Conservation (phyloP, 2,888 invertebrate species). For the Neoitamus cyanurus region DNA sequence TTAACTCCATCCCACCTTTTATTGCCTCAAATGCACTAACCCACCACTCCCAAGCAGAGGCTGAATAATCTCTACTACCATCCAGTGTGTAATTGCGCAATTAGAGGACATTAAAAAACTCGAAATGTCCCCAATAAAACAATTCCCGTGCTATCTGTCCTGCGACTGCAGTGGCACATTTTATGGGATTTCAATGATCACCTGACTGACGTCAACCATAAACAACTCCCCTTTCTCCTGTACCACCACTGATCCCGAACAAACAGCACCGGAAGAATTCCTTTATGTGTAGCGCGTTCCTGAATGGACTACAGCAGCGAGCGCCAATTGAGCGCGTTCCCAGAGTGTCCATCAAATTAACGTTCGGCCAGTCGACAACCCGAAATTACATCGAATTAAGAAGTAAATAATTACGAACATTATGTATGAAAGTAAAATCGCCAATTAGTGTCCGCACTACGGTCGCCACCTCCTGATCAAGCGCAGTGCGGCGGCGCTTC, state of each 20-base stretch:
- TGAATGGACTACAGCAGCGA: neutral
- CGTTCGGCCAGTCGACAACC: neutral
- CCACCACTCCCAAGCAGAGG: neutral
- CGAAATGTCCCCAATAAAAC: constrained; percentile 22
- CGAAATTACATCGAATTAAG: constrained; percentile 16
- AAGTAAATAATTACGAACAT: constrained; percentile 16
- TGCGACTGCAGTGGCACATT: neutral
- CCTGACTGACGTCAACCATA: neutral
- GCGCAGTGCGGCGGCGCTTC: neutral
- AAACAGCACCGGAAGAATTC: neutral
- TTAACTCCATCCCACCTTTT: neutral
- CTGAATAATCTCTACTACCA: neutral
- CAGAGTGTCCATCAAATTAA: neutral
- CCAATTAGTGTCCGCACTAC: neutral
- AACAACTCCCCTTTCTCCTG: neutral
- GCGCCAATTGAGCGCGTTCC: neutral
- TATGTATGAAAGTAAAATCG: neutral
- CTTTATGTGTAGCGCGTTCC: neutral
- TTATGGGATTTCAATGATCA: neutral
- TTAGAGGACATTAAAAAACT: constrained; percentile 10
- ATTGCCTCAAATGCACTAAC: neutral
- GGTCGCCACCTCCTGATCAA: neutral
- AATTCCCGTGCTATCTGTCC: neutral
- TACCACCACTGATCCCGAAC: neutral
- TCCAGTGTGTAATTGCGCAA: constrained; percentile 6